A percentile compares a stretch with the other conserved stretches of the same genome.
Conservation (phyloP, 2,113 vertebrate species). For the Thinocorus orbignyianus region DNA sequence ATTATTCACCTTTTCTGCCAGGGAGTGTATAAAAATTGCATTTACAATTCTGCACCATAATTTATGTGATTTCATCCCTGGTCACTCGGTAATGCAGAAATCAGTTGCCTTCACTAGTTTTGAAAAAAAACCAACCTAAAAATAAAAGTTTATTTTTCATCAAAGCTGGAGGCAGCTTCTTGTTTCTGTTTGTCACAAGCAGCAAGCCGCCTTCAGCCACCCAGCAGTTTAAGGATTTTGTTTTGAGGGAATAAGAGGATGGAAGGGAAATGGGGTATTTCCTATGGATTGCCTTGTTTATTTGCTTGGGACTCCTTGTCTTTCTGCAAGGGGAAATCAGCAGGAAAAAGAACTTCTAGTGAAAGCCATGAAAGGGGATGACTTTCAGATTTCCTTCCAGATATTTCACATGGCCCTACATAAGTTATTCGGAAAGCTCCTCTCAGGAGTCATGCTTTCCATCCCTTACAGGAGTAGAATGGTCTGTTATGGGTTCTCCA, state of each 20-base stretch:
- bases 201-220: background rate
- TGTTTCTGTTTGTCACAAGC: background rate
- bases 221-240: background rate
- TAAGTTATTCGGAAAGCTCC: background rate
- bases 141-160: background rate
- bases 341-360: background rate
- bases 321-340: background rate
- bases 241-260: background rate
- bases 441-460: background rate
- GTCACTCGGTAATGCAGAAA: background rate
- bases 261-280: constrained; percentile 36
- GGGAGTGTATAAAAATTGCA: background rate
- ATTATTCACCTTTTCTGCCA: background rate
- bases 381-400: constrained; percentile 9
- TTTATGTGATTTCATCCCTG: background rate
- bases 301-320: constrained; percentile 16
- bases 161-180: background rate
- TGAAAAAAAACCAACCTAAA: too few relatives aligned
- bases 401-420: background rate
- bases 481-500: background rate
- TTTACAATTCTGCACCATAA: background rate
- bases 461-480: background rate
- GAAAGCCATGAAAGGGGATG: background rate
- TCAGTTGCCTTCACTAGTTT: background rate
- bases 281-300: constrained; percentile 34